Base-by-base conservation (phyloP, 2,797 vertebrate species). In the Lithobates sylvaticus region DNA sequence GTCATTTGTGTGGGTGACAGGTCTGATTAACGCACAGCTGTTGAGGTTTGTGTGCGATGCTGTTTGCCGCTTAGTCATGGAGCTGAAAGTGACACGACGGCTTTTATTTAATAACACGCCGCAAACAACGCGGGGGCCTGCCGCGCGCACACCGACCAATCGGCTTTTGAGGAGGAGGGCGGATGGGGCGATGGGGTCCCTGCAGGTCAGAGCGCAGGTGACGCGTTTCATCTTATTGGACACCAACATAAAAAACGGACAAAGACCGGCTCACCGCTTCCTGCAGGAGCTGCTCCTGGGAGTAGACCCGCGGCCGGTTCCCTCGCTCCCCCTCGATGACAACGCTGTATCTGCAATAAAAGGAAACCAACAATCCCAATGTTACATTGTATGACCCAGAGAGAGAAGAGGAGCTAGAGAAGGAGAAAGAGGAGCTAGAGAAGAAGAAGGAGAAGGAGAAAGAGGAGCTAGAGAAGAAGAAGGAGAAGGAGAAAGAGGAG, bases 291-390 rank as follows among this genome's bases (percentile, higher is more conserved):
- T 99, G 97, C 91, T 98, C 97, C 94, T 96, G 91, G 0, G 98
- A 98, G 93, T 98, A 99, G 93, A 98, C 95, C 76, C 96, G 95
- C 86, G 96, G 97, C 77, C 97, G 95, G 93, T 97, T 97, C 90
- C 97, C 97, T 91, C 97, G 93, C 93, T 99, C 97, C 0, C 97
- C 97, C 67, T 98, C 96, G 27, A 99, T 96, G 92, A 97, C 93
- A 89, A 99, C 95, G 91, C 96, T 97, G 92, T 98, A 98, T 90
- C 98, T 99, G 90, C 27, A 89, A 83, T 21, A 78, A 1, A 29
- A 10, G 7, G 0, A 77, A 47, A 47, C 12, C 32, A 32, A 32
- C 12, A 47, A 50, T 10, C 42, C 9, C 7, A 50, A 50, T 15
- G 13, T 54, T 54, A 54, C 10, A 10, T 4, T 13, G 4, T 54